Conservation (phyloP, 2,888 invertebrate species). For the Caenorhabditis japonica region DNA sequence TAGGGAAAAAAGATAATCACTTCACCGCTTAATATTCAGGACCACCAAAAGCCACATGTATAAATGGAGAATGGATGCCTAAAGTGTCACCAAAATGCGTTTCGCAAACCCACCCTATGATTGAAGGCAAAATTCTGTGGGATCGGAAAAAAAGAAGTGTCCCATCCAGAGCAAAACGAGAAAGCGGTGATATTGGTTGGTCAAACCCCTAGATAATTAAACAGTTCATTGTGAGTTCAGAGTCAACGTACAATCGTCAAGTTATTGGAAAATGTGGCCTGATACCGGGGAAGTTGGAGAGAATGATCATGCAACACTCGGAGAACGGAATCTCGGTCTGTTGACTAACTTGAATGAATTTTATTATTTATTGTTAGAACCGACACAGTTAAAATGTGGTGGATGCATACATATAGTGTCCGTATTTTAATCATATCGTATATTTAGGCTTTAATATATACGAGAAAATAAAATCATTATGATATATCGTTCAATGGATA, state of each 20-base stretch:
- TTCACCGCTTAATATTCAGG: constrained; percentile 62
- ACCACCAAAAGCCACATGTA: constrained; percentile 76
- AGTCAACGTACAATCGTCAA: constrained; percentile 6
- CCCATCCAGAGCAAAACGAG: constrained; percentile 1
- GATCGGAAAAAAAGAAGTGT: constrained; percentile 60
- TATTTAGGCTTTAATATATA: no score
- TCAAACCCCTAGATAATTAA: background rate
- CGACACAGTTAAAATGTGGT: no score
- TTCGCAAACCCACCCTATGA: constrained; percentile 74
- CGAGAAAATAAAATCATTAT: no score
- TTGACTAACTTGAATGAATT: constrained; percentile 1
- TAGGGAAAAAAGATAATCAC: background rate
- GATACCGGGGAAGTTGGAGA: constrained; percentile 32
- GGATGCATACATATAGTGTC: no score
- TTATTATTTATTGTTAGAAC: no score
- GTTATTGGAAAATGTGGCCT: constrained; percentile 30
- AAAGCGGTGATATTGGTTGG: constrained; percentile 9
- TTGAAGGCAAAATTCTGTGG: constrained; percentile 77
- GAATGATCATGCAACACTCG: constrained; percentile 39
- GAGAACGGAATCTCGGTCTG: constrained; percentile 50
- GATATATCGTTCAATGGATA: no score
- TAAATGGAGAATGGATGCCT: constrained; percentile 76
- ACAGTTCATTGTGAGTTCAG: background rate
- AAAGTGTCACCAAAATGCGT: constrained; percentile 73
- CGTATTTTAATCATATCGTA: no score